Evolutionary conservation across 2,888 invertebrate genomes (phyloP), one percentile per base, ranked within the genome.

Genomic region (Anticlea derivata): DNA sequence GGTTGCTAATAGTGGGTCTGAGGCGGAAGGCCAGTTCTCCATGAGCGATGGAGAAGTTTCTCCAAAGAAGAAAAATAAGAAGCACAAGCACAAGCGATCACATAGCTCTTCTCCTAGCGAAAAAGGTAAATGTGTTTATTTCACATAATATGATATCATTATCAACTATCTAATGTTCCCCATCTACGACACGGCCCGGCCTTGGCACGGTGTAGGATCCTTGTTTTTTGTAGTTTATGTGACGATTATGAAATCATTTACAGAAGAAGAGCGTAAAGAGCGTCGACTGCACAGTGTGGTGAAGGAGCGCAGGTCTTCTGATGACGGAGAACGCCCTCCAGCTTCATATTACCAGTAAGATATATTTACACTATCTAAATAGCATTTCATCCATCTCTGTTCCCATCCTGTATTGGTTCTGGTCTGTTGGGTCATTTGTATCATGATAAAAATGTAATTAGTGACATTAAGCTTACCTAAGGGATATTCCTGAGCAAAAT

Each of bases 291-390:
- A 86, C 50, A 90, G 88, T 70, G 88, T 87, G 3, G 87, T 89
- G 1, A 87, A 87, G 63, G 89, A 87, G 49, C 79, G 83, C 24
- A 73, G 73, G 8, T 77, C 81, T 12, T 81, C 84, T 5, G 84
- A 75, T 53, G 86, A 81, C 50, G 77, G 65, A 26, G 76, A 69
- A 47, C 83, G 75, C 46, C 88, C 89, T 22, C 67, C 75, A 31
- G 76, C 81, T 23, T 86, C 88, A 34, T 89, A 89, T 63, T 89
- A 89, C 58, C 89, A 87, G 90, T 89, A 75, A 82, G 88, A 13
- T 11, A 37, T n/a, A 34, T 5, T 27, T 23, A 5, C 10, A 34
- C n/a, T 31, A 7, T 5, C 5, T 7, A 39, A 17, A 2, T 4
- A 17, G 2, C 4, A 17, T 17, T 8, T 23, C n/a, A 5, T 24